Conservation (phyloP, 2,888 invertebrate species). For the Drosophila heteroneura region DNA sequence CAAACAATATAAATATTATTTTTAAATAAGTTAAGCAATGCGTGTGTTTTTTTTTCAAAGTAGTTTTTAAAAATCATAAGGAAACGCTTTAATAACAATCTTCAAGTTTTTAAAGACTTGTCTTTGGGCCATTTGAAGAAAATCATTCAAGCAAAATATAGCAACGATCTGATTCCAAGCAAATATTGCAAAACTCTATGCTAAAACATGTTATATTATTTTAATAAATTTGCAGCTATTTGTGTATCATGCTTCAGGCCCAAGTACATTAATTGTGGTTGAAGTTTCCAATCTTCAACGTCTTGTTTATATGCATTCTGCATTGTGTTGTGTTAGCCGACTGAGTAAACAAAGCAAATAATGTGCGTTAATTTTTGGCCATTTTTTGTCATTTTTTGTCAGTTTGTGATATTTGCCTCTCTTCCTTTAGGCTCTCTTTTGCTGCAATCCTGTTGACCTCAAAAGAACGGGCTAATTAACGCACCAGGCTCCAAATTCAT, state of each 20-base stretch:
- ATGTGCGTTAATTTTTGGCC: background rate
- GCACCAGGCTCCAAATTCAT: constrained; percentile 30
- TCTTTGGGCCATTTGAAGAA: too few species aligned
- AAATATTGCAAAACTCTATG: too few species aligned
- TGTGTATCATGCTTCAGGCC: background rate
- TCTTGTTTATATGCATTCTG: background rate
- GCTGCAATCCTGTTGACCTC: constrained; percentile 16
- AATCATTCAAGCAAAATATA: too few species aligned
- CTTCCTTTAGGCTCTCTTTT: constrained; percentile 1
- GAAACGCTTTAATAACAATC: too few species aligned
- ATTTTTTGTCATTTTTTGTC: background rate
- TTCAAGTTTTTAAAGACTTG: too few species aligned
- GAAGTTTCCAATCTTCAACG: background rate
- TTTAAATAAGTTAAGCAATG: too few species aligned
- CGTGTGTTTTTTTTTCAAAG: too few species aligned
- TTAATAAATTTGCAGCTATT: background rate
- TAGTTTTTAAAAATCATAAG: too few species aligned
- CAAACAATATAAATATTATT: background rate
- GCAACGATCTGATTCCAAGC: too few species aligned
- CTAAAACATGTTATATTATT: background rate
- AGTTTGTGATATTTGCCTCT: background rate
- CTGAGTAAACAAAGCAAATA: background rate
- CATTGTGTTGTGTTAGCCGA: background rate
- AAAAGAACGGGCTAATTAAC: constrained; percentile 63
- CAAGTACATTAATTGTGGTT: background rate